These are phyloP conservation scores for Spilosoma lubricipeda DNA, from an alignment of 2,888 invertebrate species.

Conservation along the genomic window DNA sequence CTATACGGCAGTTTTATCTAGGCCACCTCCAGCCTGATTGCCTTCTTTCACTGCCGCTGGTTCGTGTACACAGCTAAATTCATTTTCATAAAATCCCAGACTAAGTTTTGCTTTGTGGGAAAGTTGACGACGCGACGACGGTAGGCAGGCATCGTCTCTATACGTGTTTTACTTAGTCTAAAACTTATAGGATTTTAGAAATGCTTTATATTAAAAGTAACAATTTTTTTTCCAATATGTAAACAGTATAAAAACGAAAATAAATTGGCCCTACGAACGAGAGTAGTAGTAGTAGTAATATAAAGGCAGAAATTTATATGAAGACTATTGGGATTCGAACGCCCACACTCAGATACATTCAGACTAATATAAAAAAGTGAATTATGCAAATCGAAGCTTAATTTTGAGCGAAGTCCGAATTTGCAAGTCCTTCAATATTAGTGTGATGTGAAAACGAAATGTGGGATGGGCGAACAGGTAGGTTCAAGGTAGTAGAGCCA, in stretches of 20 bases:
- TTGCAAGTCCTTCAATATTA: too few relatives aligned
- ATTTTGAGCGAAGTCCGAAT: too few relatives aligned
- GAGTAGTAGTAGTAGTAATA: neutral
- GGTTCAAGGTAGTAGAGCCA: too few relatives aligned
- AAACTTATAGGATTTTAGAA: neutral
- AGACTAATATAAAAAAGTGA: neutral
- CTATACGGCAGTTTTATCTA: conserved; percentile 16
- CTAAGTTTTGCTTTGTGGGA: neutral
- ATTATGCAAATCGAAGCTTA: too few relatives aligned
- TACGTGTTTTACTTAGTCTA: neutral
- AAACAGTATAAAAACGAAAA: neutral
- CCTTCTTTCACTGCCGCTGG: conserved; percentile 12
- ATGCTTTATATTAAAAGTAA: neutral
- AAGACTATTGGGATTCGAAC: neutral
- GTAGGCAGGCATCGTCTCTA: neutral
- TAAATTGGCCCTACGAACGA: neutral
- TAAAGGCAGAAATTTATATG: neutral
- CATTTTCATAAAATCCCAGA: conserved; percentile 11
- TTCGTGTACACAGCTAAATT: conserved; percentile 10
- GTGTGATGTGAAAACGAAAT: neutral
- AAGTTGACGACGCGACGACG: neutral
- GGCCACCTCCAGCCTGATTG: conserved; percentile 12
- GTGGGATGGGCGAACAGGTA: too few relatives aligned
- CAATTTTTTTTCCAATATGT: neutral
- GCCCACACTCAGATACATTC: neutral